Percentiles rank a stretch among this genome's conserved stretches.
Conservation (phyloP, 2,797 vertebrate genomes). For the Iguana delicatissima region DNA sequence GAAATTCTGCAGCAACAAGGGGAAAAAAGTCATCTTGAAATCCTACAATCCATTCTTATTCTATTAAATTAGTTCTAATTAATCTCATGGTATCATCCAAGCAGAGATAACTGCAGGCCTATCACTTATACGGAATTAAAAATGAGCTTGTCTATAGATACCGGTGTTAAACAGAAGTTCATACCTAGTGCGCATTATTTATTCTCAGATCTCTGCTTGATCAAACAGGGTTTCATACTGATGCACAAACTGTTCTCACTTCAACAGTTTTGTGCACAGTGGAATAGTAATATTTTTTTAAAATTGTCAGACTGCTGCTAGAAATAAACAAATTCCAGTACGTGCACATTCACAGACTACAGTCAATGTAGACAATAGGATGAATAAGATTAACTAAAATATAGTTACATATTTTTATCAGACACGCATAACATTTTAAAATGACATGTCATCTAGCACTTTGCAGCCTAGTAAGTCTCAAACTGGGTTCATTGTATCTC, state of each 20-base stretch:
- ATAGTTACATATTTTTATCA: background rate
- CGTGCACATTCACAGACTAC: background rate
- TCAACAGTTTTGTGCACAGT: background rate
- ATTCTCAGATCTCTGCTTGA: background rate
- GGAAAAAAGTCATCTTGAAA: constrained; percentile 13
- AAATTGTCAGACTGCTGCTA: background rate
- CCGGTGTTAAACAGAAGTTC: background rate
- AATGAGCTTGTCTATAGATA: background rate
- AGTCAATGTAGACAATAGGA: background rate
- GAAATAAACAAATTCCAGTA: background rate
- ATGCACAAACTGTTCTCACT: background rate
- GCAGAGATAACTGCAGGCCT: background rate
- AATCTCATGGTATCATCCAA: background rate
- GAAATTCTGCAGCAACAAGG: constrained; percentile 1
- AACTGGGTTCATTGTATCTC: background rate
- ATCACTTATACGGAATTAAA: background rate
- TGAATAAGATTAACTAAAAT: background rate
- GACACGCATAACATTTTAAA: background rate
- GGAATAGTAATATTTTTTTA: background rate
- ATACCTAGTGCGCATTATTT: background rate
- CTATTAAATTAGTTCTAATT: background rate
- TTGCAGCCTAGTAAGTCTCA: background rate
- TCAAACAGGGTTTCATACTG: background rate
- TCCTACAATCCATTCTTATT: background rate
- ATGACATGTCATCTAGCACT: background rate